Base-by-base conservation (phyloP, 2,888 invertebrate species). In the Notocelia uddmanniana region DNA sequence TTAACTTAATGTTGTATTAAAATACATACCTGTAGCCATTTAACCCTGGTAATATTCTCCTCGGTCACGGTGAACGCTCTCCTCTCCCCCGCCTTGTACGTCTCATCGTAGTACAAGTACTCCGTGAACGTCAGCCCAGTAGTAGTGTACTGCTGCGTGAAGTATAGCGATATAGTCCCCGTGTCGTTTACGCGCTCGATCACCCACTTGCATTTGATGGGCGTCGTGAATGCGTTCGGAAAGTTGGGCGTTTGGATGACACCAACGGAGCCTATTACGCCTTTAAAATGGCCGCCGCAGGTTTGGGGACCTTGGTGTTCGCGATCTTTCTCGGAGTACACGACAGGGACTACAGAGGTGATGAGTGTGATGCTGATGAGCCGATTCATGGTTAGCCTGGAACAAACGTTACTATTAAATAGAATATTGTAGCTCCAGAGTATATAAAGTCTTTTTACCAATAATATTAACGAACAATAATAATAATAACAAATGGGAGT, bases 111-210 rank as follows among this genome's bases (percentile, higher is more conserved):
- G 79, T 96, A 96, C 87, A 96, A 95, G 82, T 96, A 97, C 85
- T 97, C 97, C 34, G 96, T 96, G 85, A 97, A 96, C 60, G 95
- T 95, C 10, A 97, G 89, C 0, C 97, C 97, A 80, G 96, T 96
- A 78, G 96, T 96, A 55, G 97, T 96, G 92, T 97, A 98, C 79
- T 97, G 95, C 84, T 98, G 98, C 1, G 98, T 98, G 79, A 98
- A 95, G 85, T 98, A 98, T 76, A 98, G 95, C 76, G 97, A 95
- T 82, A 98, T 97, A 64, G 96, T 96, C 11, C 96, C 95, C 79
- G 96, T 96, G 72, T 94, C 94, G 75, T 96, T 96, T n/a, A 97
- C 96, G 83, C 97, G 97, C 74, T 92, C 89, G 83, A 98, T 97
- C 73, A 98, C 95, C 98, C 98, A 98, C 79, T 96, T 95, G 87